Percentiles rank a stretch among this genome's conserved stretches.
Conservation (phyloP, 2,113 vertebrate species). For the Otus sunia region DNA sequence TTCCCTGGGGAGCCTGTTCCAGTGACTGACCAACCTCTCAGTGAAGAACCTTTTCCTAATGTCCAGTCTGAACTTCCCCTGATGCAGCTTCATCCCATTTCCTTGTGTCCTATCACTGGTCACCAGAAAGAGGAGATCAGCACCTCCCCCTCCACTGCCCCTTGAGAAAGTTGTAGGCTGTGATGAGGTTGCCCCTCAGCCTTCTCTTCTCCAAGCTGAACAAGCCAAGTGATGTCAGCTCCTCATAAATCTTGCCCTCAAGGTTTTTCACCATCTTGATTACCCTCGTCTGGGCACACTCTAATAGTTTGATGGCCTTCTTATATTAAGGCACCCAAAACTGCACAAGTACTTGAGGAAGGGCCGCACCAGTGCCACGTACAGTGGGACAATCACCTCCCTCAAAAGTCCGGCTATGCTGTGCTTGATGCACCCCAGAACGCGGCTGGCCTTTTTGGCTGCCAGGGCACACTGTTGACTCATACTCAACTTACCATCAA, state of each 20-base stretch:
- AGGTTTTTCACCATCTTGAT: background rate
- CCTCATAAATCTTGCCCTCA: background rate
- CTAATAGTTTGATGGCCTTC: too few relatives aligned
- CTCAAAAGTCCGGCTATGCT: background rate
- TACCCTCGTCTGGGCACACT: too few relatives aligned
- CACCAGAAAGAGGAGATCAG: background rate
- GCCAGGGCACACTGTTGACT: background rate
- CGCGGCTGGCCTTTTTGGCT: background rate
- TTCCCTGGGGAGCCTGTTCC: background rate
- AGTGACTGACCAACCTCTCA: background rate
- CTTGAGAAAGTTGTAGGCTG: background rate
- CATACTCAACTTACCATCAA: background rate
- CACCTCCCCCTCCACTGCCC: background rate
- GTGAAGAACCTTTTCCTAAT: background rate
- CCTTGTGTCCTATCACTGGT: fast-evolving
- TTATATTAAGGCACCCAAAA: too few relatives aligned
- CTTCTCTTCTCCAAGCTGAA: background rate
- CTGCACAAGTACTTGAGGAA: too few relatives aligned
- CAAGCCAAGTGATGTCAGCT: background rate
- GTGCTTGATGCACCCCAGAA: background rate
- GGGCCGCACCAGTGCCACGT: background rate
- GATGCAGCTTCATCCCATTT: background rate
- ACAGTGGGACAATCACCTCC: background rate
- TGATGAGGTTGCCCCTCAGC: background rate
- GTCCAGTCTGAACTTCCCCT: background rate